Conservation (phyloP, 2,113 vertebrate genomes). For the Nanorana parkeri region DNA sequence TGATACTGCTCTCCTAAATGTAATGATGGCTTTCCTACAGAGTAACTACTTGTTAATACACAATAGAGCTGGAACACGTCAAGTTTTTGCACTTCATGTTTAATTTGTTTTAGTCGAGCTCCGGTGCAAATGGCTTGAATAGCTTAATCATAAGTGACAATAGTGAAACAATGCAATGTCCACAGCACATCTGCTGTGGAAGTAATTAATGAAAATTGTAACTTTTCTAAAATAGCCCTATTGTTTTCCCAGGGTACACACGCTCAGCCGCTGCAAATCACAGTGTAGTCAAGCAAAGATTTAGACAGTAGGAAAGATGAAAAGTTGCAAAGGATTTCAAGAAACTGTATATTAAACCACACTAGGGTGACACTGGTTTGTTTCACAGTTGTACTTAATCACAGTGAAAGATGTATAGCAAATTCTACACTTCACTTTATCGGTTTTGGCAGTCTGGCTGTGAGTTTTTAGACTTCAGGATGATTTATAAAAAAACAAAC, state of each 20-base stretch:
- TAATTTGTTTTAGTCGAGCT: constrained; percentile 10
- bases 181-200: constrained; percentile 28
- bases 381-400: too few relatives aligned
- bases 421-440: too few relatives aligned
- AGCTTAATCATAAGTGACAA: constrained; percentile 43
- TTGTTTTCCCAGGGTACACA: not conserved
- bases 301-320: not conserved
- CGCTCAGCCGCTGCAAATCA: not conserved
- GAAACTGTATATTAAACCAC: too few relatives aligned
- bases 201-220: constrained; percentile 15
- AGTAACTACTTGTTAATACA: constrained; percentile 36
- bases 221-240: constrained; percentile 16
- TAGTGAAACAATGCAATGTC: constrained; percentile 15
- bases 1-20: not conserved
- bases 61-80: constrained; percentile 2
- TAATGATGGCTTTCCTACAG: constrained; percentile 15
- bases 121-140: constrained; percentile 12
- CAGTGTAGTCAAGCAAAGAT: not conserved
- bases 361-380: too few relatives aligned
- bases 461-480: too few relatives aligned
- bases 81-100: constrained; percentile 31
- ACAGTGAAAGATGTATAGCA: too few relatives aligned
- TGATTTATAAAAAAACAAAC: too few relatives aligned
- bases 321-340: not conserved
- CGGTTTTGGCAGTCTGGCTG: too few relatives aligned